Conservation (phyloP, 2,797 vertebrate genomes). For the Scarus forsteni region DNA sequence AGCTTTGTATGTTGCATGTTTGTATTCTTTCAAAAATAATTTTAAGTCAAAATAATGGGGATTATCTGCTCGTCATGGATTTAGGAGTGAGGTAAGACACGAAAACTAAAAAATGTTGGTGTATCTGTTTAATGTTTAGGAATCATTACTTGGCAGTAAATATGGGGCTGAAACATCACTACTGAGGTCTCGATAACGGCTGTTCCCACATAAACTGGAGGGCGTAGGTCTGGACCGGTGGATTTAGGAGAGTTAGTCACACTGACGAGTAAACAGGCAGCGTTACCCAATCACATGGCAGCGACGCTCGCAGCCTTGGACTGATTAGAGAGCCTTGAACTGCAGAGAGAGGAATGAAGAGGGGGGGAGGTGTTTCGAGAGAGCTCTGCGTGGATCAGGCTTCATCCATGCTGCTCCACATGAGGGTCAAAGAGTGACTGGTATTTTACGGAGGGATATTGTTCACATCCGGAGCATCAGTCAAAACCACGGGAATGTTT, state of each 20-base stretch:
- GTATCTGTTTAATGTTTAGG: background rate
- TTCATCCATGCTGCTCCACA: constrained; percentile 12
- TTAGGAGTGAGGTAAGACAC: too few relatives aligned
- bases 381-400: constrained; percentile 15
- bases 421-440: constrained; percentile 39
- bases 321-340: constrained; percentile 66
- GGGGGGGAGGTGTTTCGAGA: background rate
- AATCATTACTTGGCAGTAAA: background rate
- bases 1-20: too few relatives aligned
- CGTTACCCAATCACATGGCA: constrained; percentile 69
- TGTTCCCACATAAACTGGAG: constrained; percentile 58
- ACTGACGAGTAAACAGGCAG: constrained; percentile 59
- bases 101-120: too few relatives aligned
- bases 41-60: too few relatives aligned
- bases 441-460: constrained; percentile 51
- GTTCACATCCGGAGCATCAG: constrained; percentile 59
- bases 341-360: constrained; percentile 45
- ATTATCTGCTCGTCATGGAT: too few relatives aligned
- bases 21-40: too few relatives aligned
- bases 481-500: constrained; percentile 69
- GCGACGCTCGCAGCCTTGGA: constrained; percentile 69
- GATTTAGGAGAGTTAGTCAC: constrained; percentile 66
- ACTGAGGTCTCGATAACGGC: constrained; percentile 31
- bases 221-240: constrained; percentile 35
- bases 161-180: background rate